phyloP scores from a whole-genome alignment of 2,888 invertebrate species.

The Acanthosepion pharaonis region DNA sequence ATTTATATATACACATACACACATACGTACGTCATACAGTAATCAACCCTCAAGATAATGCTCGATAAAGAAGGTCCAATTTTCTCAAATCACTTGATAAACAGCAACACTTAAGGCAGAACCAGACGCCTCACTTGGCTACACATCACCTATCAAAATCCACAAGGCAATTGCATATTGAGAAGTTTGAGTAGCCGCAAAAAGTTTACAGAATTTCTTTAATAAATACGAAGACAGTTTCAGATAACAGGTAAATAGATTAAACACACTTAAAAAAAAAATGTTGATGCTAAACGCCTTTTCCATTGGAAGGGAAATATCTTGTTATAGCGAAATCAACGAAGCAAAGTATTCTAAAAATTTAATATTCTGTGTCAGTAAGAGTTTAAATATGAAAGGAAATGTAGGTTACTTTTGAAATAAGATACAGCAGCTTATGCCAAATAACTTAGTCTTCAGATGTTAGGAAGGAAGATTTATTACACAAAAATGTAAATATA shows the following conservation, averaged over 20 bases:
- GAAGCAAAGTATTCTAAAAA: not conserved
- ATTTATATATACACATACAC: no score
- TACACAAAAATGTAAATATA: not conserved
- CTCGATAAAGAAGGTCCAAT: not conserved
- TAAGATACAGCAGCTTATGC: not conserved
- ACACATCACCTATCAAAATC: not conserved
- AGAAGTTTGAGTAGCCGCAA: no score
- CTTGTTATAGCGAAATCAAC: not conserved
- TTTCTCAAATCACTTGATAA: not conserved
- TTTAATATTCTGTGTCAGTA: not conserved
- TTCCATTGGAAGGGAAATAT: not conserved
- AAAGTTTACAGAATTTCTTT: no score
- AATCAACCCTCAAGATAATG: not conserved
- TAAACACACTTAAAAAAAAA: no score
- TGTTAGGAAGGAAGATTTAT: not conserved
- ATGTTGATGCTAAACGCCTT: no score
- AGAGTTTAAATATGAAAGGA: not conserved
- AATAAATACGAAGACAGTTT: no score
- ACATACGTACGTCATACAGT: no score
- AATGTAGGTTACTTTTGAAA: conserved; percentile 8
- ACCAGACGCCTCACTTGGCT: not conserved
- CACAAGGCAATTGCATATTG: not conserved
- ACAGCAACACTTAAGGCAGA: not conserved
- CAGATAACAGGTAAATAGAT: no score
- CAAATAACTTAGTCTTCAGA: not conserved